These are phyloP conservation scores for Drepanosiphum platanoidis DNA, from an alignment of 2,888 invertebrate species.

Conservation along the genomic window DNA sequence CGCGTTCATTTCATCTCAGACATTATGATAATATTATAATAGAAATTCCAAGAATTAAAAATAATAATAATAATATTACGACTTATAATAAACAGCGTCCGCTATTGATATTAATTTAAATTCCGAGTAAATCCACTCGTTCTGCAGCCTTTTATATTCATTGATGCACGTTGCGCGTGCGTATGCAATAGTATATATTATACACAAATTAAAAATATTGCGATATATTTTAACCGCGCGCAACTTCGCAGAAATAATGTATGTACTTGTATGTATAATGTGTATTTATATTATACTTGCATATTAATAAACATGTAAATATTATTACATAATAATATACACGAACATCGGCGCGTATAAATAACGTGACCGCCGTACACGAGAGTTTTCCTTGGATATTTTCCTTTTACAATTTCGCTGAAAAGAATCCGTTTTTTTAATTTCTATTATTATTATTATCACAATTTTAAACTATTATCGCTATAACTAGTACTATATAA, in stretches of 20 bases:
- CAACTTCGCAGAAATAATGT: background rate
- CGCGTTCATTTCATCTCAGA: background rate
- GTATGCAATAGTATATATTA: background rate
- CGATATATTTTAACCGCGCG: background rate
- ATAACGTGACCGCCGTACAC: background rate
- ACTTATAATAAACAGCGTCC: background rate
- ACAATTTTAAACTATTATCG: too few relatives aligned
- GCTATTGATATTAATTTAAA: background rate
- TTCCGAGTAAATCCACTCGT: background rate
- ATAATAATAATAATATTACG: background rate
- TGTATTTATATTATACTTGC: background rate
- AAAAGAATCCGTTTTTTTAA: background rate
- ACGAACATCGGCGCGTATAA: background rate
- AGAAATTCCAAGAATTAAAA: slow-evolving; percentile 33
- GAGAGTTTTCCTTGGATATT: background rate
- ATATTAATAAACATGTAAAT: background rate
- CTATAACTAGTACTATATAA: too few relatives aligned
- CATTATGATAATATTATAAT: slow-evolving; percentile 3
- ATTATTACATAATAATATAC: background rate
- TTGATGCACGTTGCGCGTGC: background rate
- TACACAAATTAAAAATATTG: background rate
- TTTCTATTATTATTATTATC: background rate
- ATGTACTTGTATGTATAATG: background rate
- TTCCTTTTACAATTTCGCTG: background rate
- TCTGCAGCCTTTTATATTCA: background rate